Evolutionary conservation across 2,888 invertebrate species (phyloP).

Genomic region (Nomada ferruginata): DNA sequence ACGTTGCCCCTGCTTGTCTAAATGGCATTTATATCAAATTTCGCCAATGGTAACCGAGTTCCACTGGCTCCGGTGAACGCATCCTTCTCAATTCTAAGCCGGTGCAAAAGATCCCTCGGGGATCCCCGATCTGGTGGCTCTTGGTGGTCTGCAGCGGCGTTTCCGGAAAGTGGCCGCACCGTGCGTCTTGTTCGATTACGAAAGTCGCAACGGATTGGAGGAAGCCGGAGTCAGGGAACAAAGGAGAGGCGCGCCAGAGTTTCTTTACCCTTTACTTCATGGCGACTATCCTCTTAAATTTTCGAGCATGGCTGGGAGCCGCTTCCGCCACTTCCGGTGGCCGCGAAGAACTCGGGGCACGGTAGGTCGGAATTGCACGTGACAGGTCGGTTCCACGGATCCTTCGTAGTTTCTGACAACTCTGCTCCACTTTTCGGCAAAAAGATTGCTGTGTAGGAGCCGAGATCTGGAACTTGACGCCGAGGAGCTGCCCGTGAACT

Average conservation of each 20-base stretch:
- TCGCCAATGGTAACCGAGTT: conserved; percentile 26
- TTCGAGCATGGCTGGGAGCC: conserved; percentile 66
- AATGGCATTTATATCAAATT: conserved; percentile 35
- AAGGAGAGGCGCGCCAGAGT: conserved; percentile 1
- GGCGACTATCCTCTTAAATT: conserved; percentile 77
- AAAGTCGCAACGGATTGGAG: conserved; percentile 26
- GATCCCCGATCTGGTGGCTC: background rate
- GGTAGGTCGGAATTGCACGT: conserved; percentile 61
- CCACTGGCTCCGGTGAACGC: background rate
- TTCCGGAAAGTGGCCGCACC: conserved; percentile 68
- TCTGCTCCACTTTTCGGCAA: background rate
- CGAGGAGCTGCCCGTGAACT: background rate
- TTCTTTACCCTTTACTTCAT: conserved; percentile 6
- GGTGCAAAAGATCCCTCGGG: conserved; percentile 35
- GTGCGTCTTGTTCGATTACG: conserved; percentile 68
- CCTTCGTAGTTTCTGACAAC: background rate
- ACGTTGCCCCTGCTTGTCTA: conserved; percentile 25
- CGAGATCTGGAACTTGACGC: background rate
- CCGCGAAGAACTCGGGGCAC: conserved; percentile 68
- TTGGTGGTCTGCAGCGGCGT: conserved; percentile 29
- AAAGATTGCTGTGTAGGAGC: background rate
- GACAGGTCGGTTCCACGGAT: conserved; percentile 27
- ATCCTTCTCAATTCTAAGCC: conserved; percentile 54
- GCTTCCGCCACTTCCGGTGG: conserved; percentile 48
- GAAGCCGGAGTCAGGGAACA: conserved; percentile 31